Evolutionary conservation across 2,888 invertebrate genomes (phyloP), one percentile per base, ranked within the genome.

Genomic region (Nomada hirtipes): DNA sequence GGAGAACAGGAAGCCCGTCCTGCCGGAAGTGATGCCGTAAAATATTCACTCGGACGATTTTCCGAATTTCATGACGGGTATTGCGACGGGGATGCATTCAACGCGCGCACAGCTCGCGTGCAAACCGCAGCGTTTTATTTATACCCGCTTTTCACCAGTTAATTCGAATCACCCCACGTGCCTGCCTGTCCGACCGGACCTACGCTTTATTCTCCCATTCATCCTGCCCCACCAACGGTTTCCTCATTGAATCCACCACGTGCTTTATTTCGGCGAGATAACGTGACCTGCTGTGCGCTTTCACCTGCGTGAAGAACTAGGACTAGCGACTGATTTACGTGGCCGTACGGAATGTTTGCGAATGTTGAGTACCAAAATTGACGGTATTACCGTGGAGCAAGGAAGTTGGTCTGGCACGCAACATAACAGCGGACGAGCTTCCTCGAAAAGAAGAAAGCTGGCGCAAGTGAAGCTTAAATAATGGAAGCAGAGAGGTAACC

Each of bases 131-230:
- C 70, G 53, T 83, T 88, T 88, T 89, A 89, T 89, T 89, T 89
- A 86, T 79, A 88, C 87, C 72, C 79, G 79, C 73, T 89, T 86
- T 89, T 87, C 88, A 88, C 60, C 82, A 69, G 89, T 85, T 89
- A 88, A 88, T 85, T 83, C 86, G 63, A 52, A 47, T 23, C 65
- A 47, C 63, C 83, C 69, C 76, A 50, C 79, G 71, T 69, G 83
- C 78, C 70, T 65, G 79, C 77, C 77, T 50, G 55, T 77, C 82
- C 36, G 47, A 26, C 36, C 53, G 52, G 63, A 20, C 79, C 76
- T 47, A 64, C 72, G 52, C 61, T 76, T 79, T 79, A 64, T 75
- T 64, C 67, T 15, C 47, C 50, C 70, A 68, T 80, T 79, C 83
- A 61, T 47, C 42, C 42, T 2, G n/a, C 61, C 55, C 77, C 63